These are phyloP conservation scores for Tupaia chinensis DNA, from an alignment of 2,113 vertebrate genomes.

Conservation along the genomic window DNA sequence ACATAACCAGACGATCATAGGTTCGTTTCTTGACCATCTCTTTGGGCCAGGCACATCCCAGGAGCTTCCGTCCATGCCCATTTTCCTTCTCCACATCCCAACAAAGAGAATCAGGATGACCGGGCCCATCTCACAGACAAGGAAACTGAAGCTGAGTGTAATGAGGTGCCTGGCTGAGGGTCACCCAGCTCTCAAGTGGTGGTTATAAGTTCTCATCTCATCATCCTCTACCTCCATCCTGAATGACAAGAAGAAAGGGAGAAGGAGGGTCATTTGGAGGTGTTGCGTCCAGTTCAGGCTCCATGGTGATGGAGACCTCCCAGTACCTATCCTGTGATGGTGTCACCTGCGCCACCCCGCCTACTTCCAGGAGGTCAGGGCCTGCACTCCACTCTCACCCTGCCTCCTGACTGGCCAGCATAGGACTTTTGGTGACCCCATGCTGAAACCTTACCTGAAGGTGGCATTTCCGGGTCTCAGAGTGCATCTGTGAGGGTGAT, in stretches of 20 bases:
- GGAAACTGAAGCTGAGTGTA: background rate
- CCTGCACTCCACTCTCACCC: accelerated
- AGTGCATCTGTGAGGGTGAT: background rate
- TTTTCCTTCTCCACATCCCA: background rate
- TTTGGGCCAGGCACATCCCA: accelerated
- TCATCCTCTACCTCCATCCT: background rate
- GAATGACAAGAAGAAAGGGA: too few species aligned
- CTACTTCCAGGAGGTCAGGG: background rate
- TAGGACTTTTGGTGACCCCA: background rate
- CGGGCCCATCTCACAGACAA: background rate
- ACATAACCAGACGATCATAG: background rate
- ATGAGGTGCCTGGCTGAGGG: accelerated
- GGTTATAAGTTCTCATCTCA: accelerated
- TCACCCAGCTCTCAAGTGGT: accelerated
- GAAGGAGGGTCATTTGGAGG: accelerated
- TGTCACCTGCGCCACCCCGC: too few species aligned
- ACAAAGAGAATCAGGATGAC: accelerated
- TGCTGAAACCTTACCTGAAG: background rate
- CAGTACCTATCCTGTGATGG: too few species aligned
- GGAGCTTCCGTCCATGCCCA: accelerated
- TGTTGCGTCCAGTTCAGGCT: accelerated
- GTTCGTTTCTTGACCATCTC: background rate
- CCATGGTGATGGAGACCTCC: background rate
- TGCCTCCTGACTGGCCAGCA: background rate
- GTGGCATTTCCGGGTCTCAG: background rate